Evolutionary conservation across 2,113 vertebrate genomes (phyloP), one percentile per base, ranked within the genome.

Genomic region (Pelodiscus sinensis): DNA sequence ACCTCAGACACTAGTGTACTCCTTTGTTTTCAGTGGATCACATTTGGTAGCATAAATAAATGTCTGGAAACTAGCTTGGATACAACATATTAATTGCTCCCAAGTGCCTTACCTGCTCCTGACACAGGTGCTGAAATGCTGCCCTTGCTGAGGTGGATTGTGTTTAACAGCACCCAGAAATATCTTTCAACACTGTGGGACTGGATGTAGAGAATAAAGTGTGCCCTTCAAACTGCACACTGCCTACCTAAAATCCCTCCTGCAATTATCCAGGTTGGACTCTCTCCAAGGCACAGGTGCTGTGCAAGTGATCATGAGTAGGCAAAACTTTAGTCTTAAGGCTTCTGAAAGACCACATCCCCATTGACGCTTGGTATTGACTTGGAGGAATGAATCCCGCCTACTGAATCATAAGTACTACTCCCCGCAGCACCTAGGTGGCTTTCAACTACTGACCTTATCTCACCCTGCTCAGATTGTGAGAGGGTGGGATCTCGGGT

Each of bases 61-160:
- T 25, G 14, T 93, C 50, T 55, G 44, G 52, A 50, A 80, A 84
- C n/a, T 80, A 78, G 54, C 84, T 2, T 4, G 1, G 60, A 13
- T n/a, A 14, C 29, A 35, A 18, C 38, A 88, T 38, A 13, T 14
- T 12, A 44, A 55, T 3, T 77, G 8, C 60, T 82, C 62, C 0
- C 7, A 81, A 84, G 7, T 73, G 22, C 27, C 4, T 22, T 3
- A 24, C 8, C 35, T 54, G n/a, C 84, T 88, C 44, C 44, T 92
- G 65, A 77, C 65, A 0, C 14, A 0, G 25, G 86, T 88, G 35
- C n/a, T 93, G 58, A 68, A 65, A 0, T 21, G 1, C 38, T 51
- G 62, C 35, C 84, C 8, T 65, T 84, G 0, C 57, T 81, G 15
- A 73, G 65, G 57, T 68, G 1, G 21, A 11, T 0, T 0, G 2